Percentiles rank a stretch among this genome's conserved stretches.
These are phyloP conservation scores for Diploptera punctata DNA, from an alignment of 2,888 invertebrate genomes.

Conservation along the genomic window DNA sequence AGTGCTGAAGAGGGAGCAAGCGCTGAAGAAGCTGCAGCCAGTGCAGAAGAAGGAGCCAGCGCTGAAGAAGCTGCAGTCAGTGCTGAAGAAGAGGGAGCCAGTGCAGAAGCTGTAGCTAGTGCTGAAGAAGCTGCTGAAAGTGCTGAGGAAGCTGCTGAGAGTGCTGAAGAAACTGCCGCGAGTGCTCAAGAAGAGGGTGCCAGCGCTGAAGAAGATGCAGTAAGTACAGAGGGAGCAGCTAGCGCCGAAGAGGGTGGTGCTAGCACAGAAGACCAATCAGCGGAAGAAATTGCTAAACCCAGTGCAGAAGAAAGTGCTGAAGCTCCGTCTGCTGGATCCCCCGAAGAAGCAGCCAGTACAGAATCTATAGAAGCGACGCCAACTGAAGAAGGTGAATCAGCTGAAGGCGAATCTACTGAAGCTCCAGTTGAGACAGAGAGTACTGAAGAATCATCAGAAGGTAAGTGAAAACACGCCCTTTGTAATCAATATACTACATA, in stretches of 20 bases:
- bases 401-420: conserved; percentile 43
- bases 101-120: conserved; percentile 42
- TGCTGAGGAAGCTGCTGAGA: conserved; percentile 41
- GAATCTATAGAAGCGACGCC: conserved; percentile 30
- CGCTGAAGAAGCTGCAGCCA: conserved; percentile 50
- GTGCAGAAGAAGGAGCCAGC: conserved; percentile 46
- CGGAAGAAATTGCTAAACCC: conserved; percentile 39
- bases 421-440: conserved; percentile 34
- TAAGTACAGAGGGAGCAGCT: conserved; percentile 49
- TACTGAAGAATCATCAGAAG: conserved; percentile 33
- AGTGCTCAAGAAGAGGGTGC: conserved; percentile 31
- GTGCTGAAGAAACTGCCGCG: conserved; percentile 34
- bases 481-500: too few species aligned
- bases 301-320: conserved; percentile 35
- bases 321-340: conserved; percentile 49
- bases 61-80: conserved; percentile 41
- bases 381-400: conserved; percentile 36
- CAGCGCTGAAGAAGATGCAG: conserved; percentile 43
- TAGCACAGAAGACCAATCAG: conserved; percentile 38
- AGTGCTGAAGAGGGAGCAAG: conserved; percentile 53
- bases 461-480: conserved; percentile 41
- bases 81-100: conserved; percentile 41
- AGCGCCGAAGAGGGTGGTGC: conserved; percentile 51
- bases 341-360: conserved; percentile 50
- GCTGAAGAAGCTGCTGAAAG: conserved; percentile 49